These are phyloP conservation scores for Papilio gigon DNA, from an alignment of 2,888 invertebrate genomes.

Conservation along the genomic window DNA sequence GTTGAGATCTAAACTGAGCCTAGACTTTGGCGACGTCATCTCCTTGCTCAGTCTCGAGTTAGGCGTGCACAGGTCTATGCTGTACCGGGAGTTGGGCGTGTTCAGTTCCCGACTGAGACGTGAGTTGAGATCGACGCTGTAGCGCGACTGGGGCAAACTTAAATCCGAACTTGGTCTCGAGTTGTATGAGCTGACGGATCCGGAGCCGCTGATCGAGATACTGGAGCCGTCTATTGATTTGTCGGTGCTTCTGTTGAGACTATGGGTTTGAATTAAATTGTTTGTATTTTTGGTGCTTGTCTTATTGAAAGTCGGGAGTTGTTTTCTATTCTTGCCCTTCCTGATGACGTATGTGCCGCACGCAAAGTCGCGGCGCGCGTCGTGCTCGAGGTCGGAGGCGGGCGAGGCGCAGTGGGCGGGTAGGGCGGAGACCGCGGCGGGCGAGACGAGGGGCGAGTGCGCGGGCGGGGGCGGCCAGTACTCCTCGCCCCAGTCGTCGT, in stretches of 20 bases:
- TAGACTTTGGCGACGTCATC: slow-evolving; percentile 83
- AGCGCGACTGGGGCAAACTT: slow-evolving; percentile 83
- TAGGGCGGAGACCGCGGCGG: slow-evolving; percentile 86
- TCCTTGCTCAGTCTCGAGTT: slow-evolving; percentile 83
- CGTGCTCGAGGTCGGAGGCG: slow-evolving; percentile 82
- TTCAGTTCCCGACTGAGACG: slow-evolving; percentile 82
- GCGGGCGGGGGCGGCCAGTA: slow-evolving; percentile 90
- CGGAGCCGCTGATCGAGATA: slow-evolving; percentile 78
- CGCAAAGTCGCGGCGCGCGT: slow-evolving; percentile 67
- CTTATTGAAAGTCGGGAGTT: slow-evolving; percentile 83
- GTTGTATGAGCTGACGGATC: slow-evolving; percentile 82
- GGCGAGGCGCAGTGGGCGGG: slow-evolving; percentile 86
- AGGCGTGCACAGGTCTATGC: slow-evolving; percentile 85
- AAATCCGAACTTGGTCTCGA: slow-evolving; percentile 85
- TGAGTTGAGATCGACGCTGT: slow-evolving; percentile 81
- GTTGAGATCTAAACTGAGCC: slow-evolving; percentile 84
- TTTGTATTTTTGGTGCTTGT: slow-evolving; percentile 74
- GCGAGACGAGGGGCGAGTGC: slow-evolving; percentile 85
- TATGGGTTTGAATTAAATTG: slow-evolving; percentile 73
- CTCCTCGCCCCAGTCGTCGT: slow-evolving; percentile 83
- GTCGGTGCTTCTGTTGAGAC: slow-evolving; percentile 76
- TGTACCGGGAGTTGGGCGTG: slow-evolving; percentile 85
- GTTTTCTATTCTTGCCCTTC: slow-evolving; percentile 87
- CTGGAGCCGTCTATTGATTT: slow-evolving; percentile 78
- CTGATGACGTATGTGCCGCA: slow-evolving; percentile 92